Evolutionary conservation across 2,113 vertebrate species (phyloP).

Genomic region (Scalopus aquaticus): DNA sequence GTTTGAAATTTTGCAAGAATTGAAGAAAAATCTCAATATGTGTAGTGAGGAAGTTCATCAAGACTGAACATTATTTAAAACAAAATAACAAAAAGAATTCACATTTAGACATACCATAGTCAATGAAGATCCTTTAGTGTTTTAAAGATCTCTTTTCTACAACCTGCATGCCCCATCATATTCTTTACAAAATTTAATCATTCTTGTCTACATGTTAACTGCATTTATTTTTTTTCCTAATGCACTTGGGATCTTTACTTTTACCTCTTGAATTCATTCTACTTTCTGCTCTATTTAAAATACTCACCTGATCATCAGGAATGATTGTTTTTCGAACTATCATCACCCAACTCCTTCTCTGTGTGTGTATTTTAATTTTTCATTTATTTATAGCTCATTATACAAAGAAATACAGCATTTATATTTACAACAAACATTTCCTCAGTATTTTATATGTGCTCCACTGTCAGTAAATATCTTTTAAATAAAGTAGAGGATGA

Average conservation of each 20-base stretch:
- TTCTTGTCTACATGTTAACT: neutral
- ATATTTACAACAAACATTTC: neutral
- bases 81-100: neutral
- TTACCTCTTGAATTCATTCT: neutral
- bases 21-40: conserved; percentile 4
- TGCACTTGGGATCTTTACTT: neutral
- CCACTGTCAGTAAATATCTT: neutral
- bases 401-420: neutral
- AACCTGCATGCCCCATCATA: neutral
- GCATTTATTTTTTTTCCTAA: neutral
- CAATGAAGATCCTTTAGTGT: neutral
- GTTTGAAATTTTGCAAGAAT: neutral
- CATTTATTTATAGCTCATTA: neutral
- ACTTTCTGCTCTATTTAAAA: neutral
- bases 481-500: neutral
- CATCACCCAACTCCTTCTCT: neutral
- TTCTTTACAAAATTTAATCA: neutral
- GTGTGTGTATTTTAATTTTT: neutral
- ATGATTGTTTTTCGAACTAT: neutral
- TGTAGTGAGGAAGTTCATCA: neutral
- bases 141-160: neutral
- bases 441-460: neutral
- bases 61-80: neutral
- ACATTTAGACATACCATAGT: neutral
- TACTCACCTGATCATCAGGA: neutral